Evolutionary conservation across 2,888 invertebrate genomes (phyloP), one percentile per base, ranked within the genome.

Genomic region (Aradus depressus): DNA sequence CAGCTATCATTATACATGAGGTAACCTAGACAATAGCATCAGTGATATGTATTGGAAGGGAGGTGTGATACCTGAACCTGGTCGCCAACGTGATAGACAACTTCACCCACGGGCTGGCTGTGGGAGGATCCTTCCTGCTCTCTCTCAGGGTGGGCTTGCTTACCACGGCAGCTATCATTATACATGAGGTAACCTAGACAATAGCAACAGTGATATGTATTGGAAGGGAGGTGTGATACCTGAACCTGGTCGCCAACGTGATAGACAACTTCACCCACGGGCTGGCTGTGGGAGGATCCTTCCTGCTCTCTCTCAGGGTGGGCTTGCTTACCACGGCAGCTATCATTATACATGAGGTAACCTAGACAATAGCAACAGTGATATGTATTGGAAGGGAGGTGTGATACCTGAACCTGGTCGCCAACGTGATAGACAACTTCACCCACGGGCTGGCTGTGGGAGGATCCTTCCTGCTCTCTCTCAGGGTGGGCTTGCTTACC

Each of bases 191-290:
- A 25, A 47, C n/a, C n/a, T n/a, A n/a, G n/a, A n/a, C n/a, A n/a
- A n/a, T n/a, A n/a, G n/a, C n/a, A n/a, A n/a, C n/a, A n/a, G n/a
- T n/a, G n/a, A n/a, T n/a, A n/a, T n/a, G n/a, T n/a, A n/a, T n/a
- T n/a, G n/a, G n/a, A n/a, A n/a, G n/a, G n/a, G n/a, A n/a, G n/a
- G n/a, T n/a, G n/a, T n/a, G 96, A 0, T 96, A 96, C 69, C 72
- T 97, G 60, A 97, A 97, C 71, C 73, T 97, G 60, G 74, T 93
- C 72, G 95, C 97, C 3, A 98, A 98, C 69, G 83, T 89, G 8
- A 90, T 97, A 58, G 97, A 97, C 70, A 98, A 98, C 72, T 97
- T 97, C 72, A 95, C 96, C 0, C 97, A 98, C 68, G 97, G 97
- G 0, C 73, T 97, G 53, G 96, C 97, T 0, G 87, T 97, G 8